A percentile compares a stretch with the other conserved stretches of the same genome.
Conservation (phyloP, 2,113 vertebrate species). For the Platycercus adscitus region DNA sequence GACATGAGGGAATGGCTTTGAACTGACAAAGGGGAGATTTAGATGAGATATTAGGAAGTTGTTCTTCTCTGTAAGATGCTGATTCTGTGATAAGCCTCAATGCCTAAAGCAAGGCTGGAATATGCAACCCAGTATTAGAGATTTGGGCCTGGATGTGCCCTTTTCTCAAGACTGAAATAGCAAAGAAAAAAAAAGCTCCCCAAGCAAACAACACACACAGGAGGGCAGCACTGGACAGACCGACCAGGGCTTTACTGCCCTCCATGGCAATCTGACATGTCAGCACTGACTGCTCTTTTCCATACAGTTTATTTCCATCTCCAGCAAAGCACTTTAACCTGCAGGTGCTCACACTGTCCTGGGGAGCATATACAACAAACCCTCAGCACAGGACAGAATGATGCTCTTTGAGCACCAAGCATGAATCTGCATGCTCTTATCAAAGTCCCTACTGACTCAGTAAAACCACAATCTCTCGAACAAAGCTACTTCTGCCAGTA, state of each 20-base stretch:
- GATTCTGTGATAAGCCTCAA: neutral
- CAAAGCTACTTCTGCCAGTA: neutral
- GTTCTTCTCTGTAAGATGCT: neutral
- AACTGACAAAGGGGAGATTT: neutral
- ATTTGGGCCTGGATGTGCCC: neutral
- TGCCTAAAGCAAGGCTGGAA: neutral
- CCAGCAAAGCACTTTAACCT: neutral
- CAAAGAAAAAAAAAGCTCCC: neutral
- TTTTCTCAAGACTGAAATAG: neutral
- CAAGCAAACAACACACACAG: neutral
- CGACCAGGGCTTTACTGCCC: accelerated
- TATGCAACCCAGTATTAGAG: accelerated
- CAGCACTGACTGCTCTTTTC: neutral
- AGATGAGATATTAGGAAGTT: neutral
- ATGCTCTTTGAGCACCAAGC: neutral
- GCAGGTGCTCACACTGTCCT: neutral
- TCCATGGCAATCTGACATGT: accelerated
- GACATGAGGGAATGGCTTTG: neutral
- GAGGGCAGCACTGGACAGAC: neutral
- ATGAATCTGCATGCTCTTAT: neutral
- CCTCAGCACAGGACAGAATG: accelerated
- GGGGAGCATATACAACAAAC: neutral
- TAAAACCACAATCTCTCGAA: neutral
- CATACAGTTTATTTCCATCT: accelerated
- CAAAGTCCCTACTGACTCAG: neutral